phyloP scores from a whole-genome alignment of 2,797 vertebrate species.

The Hydrocynus forskahlii region DNA sequence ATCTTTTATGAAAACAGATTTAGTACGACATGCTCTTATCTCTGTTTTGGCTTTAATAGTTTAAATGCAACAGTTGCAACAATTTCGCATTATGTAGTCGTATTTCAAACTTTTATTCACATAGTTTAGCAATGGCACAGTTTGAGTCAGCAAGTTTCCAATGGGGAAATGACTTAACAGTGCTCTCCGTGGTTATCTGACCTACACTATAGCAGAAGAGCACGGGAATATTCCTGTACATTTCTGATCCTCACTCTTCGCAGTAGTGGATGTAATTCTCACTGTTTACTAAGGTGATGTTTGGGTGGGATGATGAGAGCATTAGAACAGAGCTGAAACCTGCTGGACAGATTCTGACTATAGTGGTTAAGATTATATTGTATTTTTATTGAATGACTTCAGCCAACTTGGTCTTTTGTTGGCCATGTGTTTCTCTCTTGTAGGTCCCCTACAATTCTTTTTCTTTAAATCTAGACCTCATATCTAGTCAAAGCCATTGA shows the following conservation, averaged over 20 bases:
- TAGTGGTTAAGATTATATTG: neutral
- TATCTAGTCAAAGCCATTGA: slow-evolving; percentile 13
- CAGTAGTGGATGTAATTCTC: neutral
- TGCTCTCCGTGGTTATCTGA: neutral
- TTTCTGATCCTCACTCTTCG: neutral
- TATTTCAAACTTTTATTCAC: neutral
- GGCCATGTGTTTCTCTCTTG: neutral
- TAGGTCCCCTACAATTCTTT: neutral
- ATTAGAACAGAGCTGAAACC: slow-evolving; percentile 12
- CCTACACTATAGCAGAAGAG: neutral
- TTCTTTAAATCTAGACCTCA: slow-evolving; percentile 3
- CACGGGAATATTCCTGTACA: neutral
- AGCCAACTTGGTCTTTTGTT: neutral
- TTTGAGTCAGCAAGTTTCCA: neutral
- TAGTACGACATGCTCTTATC: too few species aligned
- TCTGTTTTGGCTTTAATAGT: neutral
- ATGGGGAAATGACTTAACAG: neutral
- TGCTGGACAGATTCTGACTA: slow-evolving; percentile 3
- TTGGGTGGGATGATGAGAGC: neutral
- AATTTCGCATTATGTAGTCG: neutral
- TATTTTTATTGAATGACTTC: neutral
- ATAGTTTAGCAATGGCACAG: neutral
- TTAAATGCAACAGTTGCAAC: neutral
- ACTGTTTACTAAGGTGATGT: neutral
- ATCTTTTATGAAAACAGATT: too few species aligned